Evolutionary conservation across 2,113 vertebrate species (phyloP).

Genomic region (Himantopus leucocephalus): DNA sequence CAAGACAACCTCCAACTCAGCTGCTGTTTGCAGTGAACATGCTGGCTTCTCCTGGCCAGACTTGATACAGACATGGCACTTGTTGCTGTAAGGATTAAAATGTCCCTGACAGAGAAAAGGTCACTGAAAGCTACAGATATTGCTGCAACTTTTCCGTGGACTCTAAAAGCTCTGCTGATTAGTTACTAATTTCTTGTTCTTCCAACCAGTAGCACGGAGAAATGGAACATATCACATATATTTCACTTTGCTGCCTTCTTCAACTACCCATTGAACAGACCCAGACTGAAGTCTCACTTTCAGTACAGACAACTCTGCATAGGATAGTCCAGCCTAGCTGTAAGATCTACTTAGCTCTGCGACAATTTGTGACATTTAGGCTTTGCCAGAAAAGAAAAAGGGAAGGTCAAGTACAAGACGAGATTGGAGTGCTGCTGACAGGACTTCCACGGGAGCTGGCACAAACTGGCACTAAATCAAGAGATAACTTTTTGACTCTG

Average conservation of each 20-base stretch:
- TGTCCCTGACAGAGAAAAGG: not conserved
- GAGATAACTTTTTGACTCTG: not conserved
- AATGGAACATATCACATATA: not conserved
- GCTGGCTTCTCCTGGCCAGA: not conserved
- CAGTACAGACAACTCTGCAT: not conserved
- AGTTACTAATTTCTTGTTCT: not conserved
- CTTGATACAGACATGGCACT: rapidly evolving
- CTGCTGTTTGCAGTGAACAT: not conserved
- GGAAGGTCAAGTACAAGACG: not conserved
- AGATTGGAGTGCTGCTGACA: not conserved
- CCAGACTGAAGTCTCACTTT: not conserved
- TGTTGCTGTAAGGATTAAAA: not conserved
- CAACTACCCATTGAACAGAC: not conserved
- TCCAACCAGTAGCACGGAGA: not conserved
- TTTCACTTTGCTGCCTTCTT: not conserved
- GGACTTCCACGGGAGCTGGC: not conserved
- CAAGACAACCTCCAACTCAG: not conserved
- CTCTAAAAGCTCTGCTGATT: not conserved
- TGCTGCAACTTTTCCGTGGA: not conserved
- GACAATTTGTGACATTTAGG: not conserved
- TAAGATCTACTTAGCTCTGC: not conserved
- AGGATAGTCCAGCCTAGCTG: not conserved
- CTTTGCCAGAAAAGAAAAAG: not conserved
- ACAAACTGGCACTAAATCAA: not conserved
- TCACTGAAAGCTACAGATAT: not conserved